Evolutionary conservation across 1,140 invertebrate genomes (phyloP).

Genomic region (Psix sp.): DNA sequence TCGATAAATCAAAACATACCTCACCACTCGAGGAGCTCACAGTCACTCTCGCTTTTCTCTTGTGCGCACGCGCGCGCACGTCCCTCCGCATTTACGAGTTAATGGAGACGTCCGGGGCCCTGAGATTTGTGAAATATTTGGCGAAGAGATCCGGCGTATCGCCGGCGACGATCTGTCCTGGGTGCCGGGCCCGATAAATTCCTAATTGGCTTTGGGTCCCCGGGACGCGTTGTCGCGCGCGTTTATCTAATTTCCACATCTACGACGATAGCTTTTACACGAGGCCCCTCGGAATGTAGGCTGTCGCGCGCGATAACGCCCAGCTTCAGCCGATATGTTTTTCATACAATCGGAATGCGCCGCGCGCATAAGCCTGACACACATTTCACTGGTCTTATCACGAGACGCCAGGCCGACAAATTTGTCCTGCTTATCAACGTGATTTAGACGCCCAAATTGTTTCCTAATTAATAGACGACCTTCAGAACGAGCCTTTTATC

Average conservation of each 20-base stretch:
- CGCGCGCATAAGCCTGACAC: too few relatives aligned
- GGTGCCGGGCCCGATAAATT: conserved; percentile 47
- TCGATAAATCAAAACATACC: conserved; percentile 22
- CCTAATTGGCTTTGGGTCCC: conserved; percentile 54
- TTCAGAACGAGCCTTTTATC: too few relatives aligned
- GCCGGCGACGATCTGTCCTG: conserved; percentile 32
- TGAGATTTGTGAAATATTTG: conserved; percentile 53
- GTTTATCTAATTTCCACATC: conserved; percentile 57
- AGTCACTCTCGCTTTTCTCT: conserved; percentile 34
- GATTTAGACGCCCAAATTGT: too few relatives aligned
- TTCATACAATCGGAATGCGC: conserved; percentile 40
- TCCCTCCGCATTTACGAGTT: conserved; percentile 47
- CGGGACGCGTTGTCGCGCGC: conserved; percentile 26
- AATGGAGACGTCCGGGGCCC: conserved; percentile 39
- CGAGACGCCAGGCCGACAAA: conserved; percentile 20
- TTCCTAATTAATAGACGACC: too few relatives aligned
- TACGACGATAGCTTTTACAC: conserved; percentile 46
- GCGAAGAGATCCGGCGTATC: conserved; percentile 42
- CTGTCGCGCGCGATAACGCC: conserved; percentile 22
- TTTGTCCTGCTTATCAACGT: conserved; percentile 18
- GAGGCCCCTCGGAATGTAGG: conserved; percentile 48
- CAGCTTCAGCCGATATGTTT: conserved; percentile 35
- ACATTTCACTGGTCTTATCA: conserved; percentile 25
- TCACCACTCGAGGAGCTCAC: background rate
- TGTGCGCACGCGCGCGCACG: conserved; percentile 8